Evolutionary conservation across 2,797 vertebrate species (phyloP).

Genomic region (Poeciliopsis turneri): DNA sequence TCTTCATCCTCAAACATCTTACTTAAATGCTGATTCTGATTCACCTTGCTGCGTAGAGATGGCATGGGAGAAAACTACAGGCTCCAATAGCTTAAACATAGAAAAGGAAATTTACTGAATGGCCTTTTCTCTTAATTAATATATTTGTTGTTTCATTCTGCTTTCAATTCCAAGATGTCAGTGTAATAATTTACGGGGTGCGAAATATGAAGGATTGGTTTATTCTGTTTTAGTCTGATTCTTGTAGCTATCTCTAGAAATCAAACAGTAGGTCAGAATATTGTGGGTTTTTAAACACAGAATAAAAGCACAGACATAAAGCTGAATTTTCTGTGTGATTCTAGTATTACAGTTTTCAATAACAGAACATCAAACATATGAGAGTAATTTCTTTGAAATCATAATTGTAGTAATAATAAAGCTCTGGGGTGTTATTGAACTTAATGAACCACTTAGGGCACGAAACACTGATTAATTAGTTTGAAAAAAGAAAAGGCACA

Average conservation of each 20-base stretch:
- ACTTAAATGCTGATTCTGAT: too few species aligned
- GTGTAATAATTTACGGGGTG: not conserved
- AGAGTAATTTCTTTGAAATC: not conserved
- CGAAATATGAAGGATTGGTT: not conserved
- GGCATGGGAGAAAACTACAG: too few species aligned
- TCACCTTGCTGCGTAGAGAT: too few species aligned
- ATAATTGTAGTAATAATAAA: not conserved
- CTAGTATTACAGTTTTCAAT: not conserved
- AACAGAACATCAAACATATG: not conserved
- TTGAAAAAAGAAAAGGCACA: not conserved
- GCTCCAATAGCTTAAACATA: too few species aligned
- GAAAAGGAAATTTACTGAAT: not conserved
- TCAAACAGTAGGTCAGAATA: not conserved
- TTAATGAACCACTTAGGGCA: slow-evolving; percentile 1
- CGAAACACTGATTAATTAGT: not conserved
- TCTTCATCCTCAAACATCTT: too few species aligned
- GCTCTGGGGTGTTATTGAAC: not conserved
- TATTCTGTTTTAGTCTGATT: not conserved
- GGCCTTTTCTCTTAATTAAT: not conserved
- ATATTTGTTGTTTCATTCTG: not conserved
- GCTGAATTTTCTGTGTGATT: not conserved
- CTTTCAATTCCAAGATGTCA: not conserved
- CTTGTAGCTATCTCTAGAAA: not conserved
- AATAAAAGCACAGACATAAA: not conserved
- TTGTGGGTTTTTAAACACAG: not conserved